phyloP scores from a whole-genome alignment of 2,888 invertebrate species.

The Drosophila pullipes region DNA sequence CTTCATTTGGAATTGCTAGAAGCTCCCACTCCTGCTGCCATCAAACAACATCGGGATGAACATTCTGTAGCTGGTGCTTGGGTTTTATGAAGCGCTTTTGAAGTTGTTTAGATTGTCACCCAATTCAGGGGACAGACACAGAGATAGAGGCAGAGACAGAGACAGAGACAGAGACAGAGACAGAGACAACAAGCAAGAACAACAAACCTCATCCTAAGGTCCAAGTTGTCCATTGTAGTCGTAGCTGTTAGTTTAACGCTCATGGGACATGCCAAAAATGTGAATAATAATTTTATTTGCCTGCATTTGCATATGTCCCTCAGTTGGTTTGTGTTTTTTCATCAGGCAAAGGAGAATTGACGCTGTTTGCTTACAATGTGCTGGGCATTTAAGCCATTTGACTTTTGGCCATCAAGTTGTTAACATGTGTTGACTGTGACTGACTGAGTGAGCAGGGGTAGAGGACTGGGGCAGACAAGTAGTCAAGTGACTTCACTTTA shows the following conservation, averaged over 20 bases:
- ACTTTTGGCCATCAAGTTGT: conserved; percentile 79
- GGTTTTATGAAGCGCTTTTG: conserved; percentile 62
- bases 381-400: conserved; percentile 76
- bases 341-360: conserved; percentile 10
- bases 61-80: conserved; percentile 37
- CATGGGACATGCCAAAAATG: conserved; percentile 78
- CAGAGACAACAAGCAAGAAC: conserved; percentile 4
- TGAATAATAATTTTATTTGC: conserved; percentile 82
- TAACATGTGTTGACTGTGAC: conserved; percentile 74
- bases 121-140: conserved; percentile 29
- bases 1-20: conserved; percentile 50
- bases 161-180: background rate
- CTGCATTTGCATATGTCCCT: conserved; percentile 71
- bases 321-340: conserved; percentile 26
- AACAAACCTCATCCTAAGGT: conserved; percentile 37
- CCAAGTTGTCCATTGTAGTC: conserved; percentile 67
- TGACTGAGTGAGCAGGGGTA: conserved; percentile 5
- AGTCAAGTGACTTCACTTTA: conserved; percentile 72
- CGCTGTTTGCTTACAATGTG: conserved; percentile 74
- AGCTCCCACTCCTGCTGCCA: conserved; percentile 24
- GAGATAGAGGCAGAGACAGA: background rate
- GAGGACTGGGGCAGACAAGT: conserved; percentile 12
- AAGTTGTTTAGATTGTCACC: conserved; percentile 62
- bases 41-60: conserved; percentile 37
- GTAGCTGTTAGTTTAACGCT: conserved; percentile 79